Base-by-base conservation (phyloP, 2,113 vertebrate genomes). In the Ammodytes marinus region DNA sequence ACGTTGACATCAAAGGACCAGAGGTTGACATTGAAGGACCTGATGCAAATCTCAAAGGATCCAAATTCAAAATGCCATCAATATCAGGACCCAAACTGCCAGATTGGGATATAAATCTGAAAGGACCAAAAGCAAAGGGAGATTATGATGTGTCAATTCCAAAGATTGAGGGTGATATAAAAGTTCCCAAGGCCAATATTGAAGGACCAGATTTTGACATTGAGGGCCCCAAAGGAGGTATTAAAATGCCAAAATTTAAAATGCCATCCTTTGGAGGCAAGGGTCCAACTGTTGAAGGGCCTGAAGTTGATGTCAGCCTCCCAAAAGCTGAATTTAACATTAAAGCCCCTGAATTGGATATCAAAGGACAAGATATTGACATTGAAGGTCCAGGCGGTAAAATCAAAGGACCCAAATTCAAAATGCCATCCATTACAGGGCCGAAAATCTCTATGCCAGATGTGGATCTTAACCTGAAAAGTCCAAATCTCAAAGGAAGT, bases 211-310 rank as follows among this genome's bases (percentile, higher is more conserved):
- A 87, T 15, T 3, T 83, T 55, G 81, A 74, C 5, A 46, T 66
- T 35, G 55, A 82, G 1, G 40, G 59, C 59, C 53, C 42, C 10
- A 63, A 61, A 45, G 78, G 71, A 27, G 74, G 74, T 17, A 55
- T 87, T 43, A 74, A 71, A 64, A 74, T 84, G 68, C 85, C 80
- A 0, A 95, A 95, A 63, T 7, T 95, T 1, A 88, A 90, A 45
- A 85, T 93, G 88, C 94, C 95, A 0, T 89, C 93, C 0, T 77
- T 95, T 4, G 93, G 94, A 27, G 27, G 27, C 27, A 74, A 69
- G 43, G 19, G 57, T 46, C 43, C 50, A 45, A 71, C 64, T 1
- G 0, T 64, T 0, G 71, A 65, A 11, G 15, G 53, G 1, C 72
- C 72, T 53, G 77, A 82, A 2, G 52, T 73, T 11, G 43, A 74